Base-by-base conservation (phyloP, 30 jellyfish, hydroid and myxozoan species). In the Hydra vulgaris region DNA sequence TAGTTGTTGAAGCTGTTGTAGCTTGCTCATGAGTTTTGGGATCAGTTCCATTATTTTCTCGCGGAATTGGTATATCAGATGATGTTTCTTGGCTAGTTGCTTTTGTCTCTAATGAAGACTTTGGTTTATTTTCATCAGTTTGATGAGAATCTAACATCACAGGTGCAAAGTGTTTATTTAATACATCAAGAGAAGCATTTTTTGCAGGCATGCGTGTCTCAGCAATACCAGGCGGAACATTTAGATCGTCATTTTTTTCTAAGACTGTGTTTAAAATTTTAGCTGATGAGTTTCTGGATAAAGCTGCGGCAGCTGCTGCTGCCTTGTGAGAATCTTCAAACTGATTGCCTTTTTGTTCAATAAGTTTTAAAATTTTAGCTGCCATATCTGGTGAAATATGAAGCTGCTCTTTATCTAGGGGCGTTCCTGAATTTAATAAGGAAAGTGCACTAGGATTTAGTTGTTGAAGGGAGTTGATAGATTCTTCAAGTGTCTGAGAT, bases 41-140 rank as follows among this genome's bases (percentile, higher is more conserved):
- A 19, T 24, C 67, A 26, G 81, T 12, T 20, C 67, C 25, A 18
- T 20, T 27, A 84, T 23, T 55, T 26, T 40, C 82, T 55, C 26
- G 17, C 76, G 8, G 54, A 24, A 73, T 55, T 19, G 67, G 71
- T 69, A 22, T 8, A 0, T 54, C 17, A 22, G n/a, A 0, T 54
- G 94, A 40, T 27, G 70, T 75, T 24, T 77, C 53, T 75, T 83
- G 88, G 95, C 96, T 89, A 89, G 96, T 89, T 89, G 96, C 96
- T 89, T 89, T 89, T 89, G 95, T 85, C 96, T 68, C 87, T 8
- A 25, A 7, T 73, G 8, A 5, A 7, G 81, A 18, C 27, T 69
- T 25, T 12, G 81, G 81, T 20, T 73, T 73, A 8, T 74, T 23
- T 73, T 73, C 66, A n/a, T 68, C 75, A 15, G 16, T 40, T 40